These are phyloP conservation scores for Streblospio benedicti DNA, from an alignment of 1,140 invertebrate species.

Conservation along the genomic window DNA sequence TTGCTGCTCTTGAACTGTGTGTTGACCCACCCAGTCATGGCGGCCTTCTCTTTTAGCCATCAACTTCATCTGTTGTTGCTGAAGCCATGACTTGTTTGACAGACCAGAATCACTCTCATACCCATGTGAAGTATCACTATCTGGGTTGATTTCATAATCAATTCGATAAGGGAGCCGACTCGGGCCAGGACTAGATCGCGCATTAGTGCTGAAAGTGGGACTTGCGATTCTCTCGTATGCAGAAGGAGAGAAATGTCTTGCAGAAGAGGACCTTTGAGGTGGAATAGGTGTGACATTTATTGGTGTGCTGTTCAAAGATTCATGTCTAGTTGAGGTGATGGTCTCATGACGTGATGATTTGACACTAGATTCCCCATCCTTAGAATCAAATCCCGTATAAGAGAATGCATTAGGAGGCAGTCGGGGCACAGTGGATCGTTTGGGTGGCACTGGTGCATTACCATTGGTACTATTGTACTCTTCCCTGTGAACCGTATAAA, in stretches of 20 bases:
- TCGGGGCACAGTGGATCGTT: not conserved
- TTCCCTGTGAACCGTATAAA: slow-evolving; percentile 3
- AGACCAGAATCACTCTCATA: slow-evolving; percentile 10
- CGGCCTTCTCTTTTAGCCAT: not conserved
- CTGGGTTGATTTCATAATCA: not conserved
- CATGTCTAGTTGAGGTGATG: too few species aligned
- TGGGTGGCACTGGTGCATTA: not conserved
- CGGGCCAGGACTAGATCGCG: not conserved
- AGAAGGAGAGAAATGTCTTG: not conserved
- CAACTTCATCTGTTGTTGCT: slow-evolving; percentile 13
- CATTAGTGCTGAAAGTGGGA: not conserved
- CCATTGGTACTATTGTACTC: not conserved
- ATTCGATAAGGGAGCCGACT: not conserved
- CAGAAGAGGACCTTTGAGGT: not conserved
- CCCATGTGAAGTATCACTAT: not conserved
- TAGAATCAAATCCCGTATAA: too few species aligned
- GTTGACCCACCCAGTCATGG: not conserved
- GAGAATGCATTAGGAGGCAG: too few species aligned
- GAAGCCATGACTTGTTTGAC: slow-evolving; percentile 14
- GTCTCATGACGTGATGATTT: too few species aligned
- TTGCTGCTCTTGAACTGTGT: slow-evolving; percentile 8
- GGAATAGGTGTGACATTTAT: too few species aligned
- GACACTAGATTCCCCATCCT: too few species aligned
- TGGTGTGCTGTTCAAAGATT: too few species aligned
- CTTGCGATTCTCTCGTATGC: not conserved